These are phyloP conservation scores for Amphipoea lucens DNA, from an alignment of 2,888 invertebrate genomes.

Conservation along the genomic window DNA sequence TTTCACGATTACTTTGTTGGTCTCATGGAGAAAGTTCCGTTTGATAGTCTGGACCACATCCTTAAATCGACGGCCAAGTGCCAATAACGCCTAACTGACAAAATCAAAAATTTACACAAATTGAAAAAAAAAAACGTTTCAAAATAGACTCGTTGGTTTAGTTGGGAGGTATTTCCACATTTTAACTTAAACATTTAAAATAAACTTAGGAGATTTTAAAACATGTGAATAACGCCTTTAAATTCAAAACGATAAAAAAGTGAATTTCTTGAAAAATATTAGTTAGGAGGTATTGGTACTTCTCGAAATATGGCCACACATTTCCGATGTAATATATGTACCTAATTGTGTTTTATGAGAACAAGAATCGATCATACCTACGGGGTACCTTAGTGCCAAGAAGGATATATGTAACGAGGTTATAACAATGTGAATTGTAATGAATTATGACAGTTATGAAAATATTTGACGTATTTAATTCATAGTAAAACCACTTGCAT, in stretches of 20 bases:
- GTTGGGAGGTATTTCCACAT: too few species aligned
- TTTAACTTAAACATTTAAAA: too few species aligned
- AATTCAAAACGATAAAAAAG: too few species aligned
- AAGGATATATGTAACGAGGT: too few species aligned
- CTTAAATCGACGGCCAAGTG: not conserved
- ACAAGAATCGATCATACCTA: too few species aligned
- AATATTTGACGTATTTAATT: constrained; percentile 23
- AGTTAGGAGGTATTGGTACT: too few species aligned
- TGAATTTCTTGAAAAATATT: too few species aligned
- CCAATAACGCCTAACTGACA: too few species aligned
- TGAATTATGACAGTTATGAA: not conserved
- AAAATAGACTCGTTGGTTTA: too few species aligned
- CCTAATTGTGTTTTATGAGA: not conserved
- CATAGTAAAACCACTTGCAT: constrained; percentile 18
- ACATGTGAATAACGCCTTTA: too few species aligned
- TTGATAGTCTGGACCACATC: not conserved
- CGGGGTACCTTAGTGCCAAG: not conserved
- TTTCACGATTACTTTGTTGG: not conserved
- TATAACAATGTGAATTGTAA: constrained; percentile 1
- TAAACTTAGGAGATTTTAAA: too few species aligned
- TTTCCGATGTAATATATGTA: not conserved
- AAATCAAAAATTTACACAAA: not conserved
- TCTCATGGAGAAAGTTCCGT: not conserved
- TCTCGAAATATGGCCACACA: not conserved
- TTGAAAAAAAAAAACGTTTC: too few species aligned